phyloP scores from a whole-genome alignment of 2,113 vertebrate genomes.

The Felis catus region DNA sequence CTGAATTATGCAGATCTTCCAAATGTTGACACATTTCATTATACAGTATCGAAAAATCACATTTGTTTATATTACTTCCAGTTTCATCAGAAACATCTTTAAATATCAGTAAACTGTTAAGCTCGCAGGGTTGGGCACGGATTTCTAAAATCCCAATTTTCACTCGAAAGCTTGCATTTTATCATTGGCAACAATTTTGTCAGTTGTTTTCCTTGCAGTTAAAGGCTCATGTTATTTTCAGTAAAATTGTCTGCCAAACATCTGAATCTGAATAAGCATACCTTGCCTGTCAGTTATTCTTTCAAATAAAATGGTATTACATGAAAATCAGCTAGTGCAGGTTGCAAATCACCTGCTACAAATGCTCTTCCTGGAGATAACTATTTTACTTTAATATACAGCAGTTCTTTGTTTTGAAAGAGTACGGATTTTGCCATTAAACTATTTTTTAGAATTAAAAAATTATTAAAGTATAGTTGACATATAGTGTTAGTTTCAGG shows the following conservation, averaged over 20 bases:
- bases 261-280: background rate
- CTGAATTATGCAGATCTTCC: background rate
- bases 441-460: background rate
- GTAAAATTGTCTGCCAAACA: conserved; percentile 19
- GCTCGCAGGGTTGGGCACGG: background rate
- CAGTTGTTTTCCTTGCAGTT: conserved; percentile 15
- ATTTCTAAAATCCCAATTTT: conserved; percentile 54
- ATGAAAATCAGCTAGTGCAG: background rate
- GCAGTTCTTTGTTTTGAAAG: background rate
- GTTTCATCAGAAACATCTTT: conserved; percentile 16
- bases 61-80: background rate
- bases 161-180: conserved; percentile 26
- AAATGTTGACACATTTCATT: conserved; percentile 31
- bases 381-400: background rate
- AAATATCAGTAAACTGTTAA: conserved; percentile 14
- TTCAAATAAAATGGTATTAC: conserved; percentile 29
- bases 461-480: background rate
- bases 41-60: background rate
- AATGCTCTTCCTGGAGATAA: background rate
- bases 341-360: background rate
- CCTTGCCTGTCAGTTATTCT: conserved; percentile 12
- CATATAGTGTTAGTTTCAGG: background rate
- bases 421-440: background rate
- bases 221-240: conserved; percentile 46
- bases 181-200: background rate